Conservation (phyloP, 2,113 vertebrate species). For the Barnardius zonarius region DNA sequence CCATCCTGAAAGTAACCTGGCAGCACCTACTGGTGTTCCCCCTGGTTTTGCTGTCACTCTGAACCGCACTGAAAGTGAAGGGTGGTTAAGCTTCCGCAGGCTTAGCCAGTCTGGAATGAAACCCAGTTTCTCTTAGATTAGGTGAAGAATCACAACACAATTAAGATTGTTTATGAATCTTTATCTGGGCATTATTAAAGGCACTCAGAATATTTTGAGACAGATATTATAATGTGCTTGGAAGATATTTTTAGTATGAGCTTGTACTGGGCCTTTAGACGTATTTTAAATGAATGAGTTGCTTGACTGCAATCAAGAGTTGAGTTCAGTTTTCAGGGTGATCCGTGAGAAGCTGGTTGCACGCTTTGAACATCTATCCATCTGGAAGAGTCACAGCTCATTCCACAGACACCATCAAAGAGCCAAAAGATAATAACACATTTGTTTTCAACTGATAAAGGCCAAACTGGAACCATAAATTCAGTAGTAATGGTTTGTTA, state of each 20-base stretch:
- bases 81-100: not conserved
- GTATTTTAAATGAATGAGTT: not conserved
- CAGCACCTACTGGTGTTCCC: not conserved
- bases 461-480: constrained; percentile 5
- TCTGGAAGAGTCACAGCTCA: constrained; percentile 1
- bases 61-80: not conserved
- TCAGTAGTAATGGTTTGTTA: not conserved
- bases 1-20: not conserved
- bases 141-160: not conserved
- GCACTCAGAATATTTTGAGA: not conserved
- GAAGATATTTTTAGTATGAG: not conserved
- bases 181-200: not conserved
- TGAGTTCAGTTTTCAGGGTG: not conserved
- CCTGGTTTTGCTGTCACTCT: not conserved
- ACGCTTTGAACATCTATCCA: not conserved
- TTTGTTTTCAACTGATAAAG: constrained; percentile 23
- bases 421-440: not conserved
- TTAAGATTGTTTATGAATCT: not conserved
- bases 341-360: fast-evolving
- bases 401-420: not conserved
- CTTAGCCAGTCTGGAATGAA: not conserved
- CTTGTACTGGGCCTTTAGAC: not conserved
- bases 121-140: not conserved
- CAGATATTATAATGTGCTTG: not conserved
- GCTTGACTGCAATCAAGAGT: not conserved